Evolutionary conservation across 2,113 vertebrate species (phyloP), one percentile per base, ranked within the genome.

Genomic region (Trogon melanurus): DNA sequence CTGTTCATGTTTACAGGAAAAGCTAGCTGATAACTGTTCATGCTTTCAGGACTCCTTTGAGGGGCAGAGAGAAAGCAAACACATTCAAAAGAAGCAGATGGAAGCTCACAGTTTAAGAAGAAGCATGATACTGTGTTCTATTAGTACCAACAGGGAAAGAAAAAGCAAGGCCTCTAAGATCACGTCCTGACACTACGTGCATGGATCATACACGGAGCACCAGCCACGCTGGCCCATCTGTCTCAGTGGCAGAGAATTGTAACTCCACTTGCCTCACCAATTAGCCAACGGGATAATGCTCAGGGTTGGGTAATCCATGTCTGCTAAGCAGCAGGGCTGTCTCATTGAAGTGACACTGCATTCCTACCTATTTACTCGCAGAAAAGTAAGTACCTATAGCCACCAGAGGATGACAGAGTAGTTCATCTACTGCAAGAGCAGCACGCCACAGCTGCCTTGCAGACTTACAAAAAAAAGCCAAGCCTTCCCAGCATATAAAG

Each of bases 11-110:
- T 71, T 90, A 67, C 41, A 38, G 13, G 25, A 93, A 56, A 23
- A 64, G 56, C n/a, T 67, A 79, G 12, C 45, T 56, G 80, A 38
- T 54, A 91, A 26, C 13, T 83, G 90, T 85, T 60, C 44, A 69
- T 72, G 88, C 53, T 80, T 93, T 81, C 69, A 86, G 69, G 56
- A 79, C 62, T 89, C 38, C 56, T 64, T 78, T 78, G 60, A 87
- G 29, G 23, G 38, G 50, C 16, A 71, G 61, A 73, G 25, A 88
- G 9, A 85, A 86, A 94, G 87, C 14, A 92, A 91, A 50, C n/a
- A n/a, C 7, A 11, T 71, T 67, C 51, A 36, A 53, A 93, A 85
- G 69, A 74, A 95, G 84, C 25, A 70, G 27, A 78, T 21, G 34
- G 8, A 86, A 9, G 44, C 4, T 34, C 78, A 54, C 82, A 58